phyloP scores from a whole-genome alignment of 2,888 invertebrate species.

The Sarcophaga carnaria region DNA sequence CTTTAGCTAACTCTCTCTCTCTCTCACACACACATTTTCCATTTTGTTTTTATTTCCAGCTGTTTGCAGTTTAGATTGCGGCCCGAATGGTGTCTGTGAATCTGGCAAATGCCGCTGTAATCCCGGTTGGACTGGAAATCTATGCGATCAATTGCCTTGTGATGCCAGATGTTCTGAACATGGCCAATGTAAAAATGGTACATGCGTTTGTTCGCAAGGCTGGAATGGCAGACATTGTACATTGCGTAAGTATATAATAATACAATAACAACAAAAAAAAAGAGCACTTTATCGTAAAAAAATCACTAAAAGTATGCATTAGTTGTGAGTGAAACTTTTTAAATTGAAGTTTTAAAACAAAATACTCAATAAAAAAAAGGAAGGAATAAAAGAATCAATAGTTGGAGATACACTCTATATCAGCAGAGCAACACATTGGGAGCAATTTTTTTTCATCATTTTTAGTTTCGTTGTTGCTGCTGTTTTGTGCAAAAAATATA shows the following conservation, averaged over 20 bases:
- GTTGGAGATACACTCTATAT: constrained; percentile 27
- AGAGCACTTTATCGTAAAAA: neutral
- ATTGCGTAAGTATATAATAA: constrained; percentile 88
- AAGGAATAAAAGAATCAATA: constrained; percentile 29
- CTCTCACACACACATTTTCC: constrained; percentile 31
- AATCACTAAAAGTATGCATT: constrained; percentile 29
- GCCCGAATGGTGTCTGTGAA: constrained; percentile 96
- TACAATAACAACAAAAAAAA: neutral
- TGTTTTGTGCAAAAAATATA: constrained; percentile 39
- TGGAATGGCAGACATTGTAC: constrained; percentile 99
- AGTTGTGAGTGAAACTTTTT: constrained; percentile 24
- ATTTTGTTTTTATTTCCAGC: constrained; percentile 83
- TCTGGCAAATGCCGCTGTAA: constrained; percentile 95
- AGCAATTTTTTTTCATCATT: constrained; percentile 17
- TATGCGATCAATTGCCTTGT: constrained; percentile 95
- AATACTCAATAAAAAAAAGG: neutral
- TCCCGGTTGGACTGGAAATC: constrained; percentile 95
- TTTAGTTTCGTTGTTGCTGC: neutral
- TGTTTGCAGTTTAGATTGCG: constrained; percentile 95
- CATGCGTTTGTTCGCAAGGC: constrained; percentile 97
- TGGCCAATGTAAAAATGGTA: constrained; percentile 98
- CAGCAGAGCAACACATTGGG: neutral
- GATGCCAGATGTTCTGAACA: constrained; percentile 96
- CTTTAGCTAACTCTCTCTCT: neutral
- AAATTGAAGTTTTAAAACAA: constrained; percentile 33